Base-by-base conservation (phyloP, 2,888 invertebrate species). In the Tachina lurida region DNA sequence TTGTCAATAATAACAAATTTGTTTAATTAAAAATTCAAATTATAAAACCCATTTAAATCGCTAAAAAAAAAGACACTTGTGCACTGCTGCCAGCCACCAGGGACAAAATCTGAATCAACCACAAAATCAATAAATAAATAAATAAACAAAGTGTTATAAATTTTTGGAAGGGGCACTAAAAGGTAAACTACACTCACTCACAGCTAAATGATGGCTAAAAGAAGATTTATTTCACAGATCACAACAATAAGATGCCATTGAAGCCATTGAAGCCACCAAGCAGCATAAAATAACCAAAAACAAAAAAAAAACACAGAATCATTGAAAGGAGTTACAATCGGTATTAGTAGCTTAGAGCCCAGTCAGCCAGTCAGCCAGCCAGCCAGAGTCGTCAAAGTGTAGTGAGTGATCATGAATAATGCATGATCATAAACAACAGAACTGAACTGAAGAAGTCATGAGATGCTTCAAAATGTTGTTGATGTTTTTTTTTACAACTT, bases 21-120 rank as follows among this genome's bases (percentile, higher is more conserved):
- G 79, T 75, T 83, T 86, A 86, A 80, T 86, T 86, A 86, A 86
- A 83, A 86, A 86, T 86, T 86, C 76, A 86, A 86, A 86, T 86
- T 73, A 45, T 76, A 83, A 86, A 73, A 71, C 45, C 73, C 67
- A 83, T 86, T 79, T 80, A 68, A 86, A 80, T 80, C 83, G 86
- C 86, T 76, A 83, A 83, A 31, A 31, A 31, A 80, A 83, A 1
- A 82, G 60, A 56, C 86, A 83, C 82, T 86, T 83, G 86, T 76
- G 52, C 39, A 41, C 63, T 63, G 43, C 74, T 70, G 73, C 54
- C 62, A 49, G 12, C 17, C 17, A 56, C n/a, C 13, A 65, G 60
- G 45, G 15, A 45, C 10, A 19, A 56, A 77, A 58, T 49, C 45
- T 39, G 43, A 68, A 52, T 45, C 12, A 56, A 73, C 13, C 22